Evolutionary conservation across 53 echinoderm and acorn worm genomes (phyloP), one percentile per base, ranked within the genome.

Genomic region (Arbacia lixula): DNA sequence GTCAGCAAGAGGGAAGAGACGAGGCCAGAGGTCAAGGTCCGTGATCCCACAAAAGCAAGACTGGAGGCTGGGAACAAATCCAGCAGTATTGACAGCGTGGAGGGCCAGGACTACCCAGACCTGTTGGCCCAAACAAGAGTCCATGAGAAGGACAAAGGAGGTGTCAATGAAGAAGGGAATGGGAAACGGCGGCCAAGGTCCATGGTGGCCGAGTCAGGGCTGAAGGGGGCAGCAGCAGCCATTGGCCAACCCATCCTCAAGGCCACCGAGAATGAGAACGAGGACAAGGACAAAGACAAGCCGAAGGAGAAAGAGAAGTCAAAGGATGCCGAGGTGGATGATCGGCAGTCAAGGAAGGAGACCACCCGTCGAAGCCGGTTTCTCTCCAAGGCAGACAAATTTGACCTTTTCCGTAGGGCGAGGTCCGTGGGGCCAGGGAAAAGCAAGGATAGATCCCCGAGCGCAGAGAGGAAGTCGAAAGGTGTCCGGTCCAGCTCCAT

Each of bases 381-480:
- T 76, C 77, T 92, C 38, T 82, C 91, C 58, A 89, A 91, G 52
- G 91, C 90, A 40, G 92, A 90, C 69, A 89, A 86, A 36, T 78
- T 91, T 21, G 95, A 95, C 60, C 78, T 95, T 28, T 91, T 93
- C 83, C 76, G 87, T 19, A 85, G 96, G 50, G 93, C 96, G 0
- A 91, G 91, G 38, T 96, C 96, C 29, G 96, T 96, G 6, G 96
- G 94, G 51, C 91, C 91, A 50, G 89, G 91, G 20, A 95, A 95
- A 57, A 75, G 56, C 14, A 91, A 91, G 40, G 95, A 95, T 14
- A 89, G 93, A 28, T 95, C 95, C 5, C 95, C 95, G 0, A 92
- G 92, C 77, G 72, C 86, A 35, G 86, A 92, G 60, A 81, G 91
- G 36, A 85, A 85, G 36, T 57, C 82, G 10, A 72, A 83, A 36